Evolutionary conservation across 2,888 invertebrate species (phyloP), one percentile per base, ranked within the genome.

Genomic region (Dugesia japonica): DNA sequence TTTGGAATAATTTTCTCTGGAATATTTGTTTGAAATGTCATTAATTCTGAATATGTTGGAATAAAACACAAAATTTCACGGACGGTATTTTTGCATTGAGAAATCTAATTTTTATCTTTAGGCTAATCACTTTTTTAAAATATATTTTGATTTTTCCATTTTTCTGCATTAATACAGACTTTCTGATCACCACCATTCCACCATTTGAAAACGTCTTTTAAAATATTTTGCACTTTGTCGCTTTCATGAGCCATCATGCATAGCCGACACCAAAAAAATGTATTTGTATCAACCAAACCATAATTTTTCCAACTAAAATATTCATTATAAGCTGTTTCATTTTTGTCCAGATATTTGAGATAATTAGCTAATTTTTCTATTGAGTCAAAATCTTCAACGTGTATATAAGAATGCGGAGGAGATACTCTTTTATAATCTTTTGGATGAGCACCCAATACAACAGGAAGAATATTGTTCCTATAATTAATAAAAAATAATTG

Each of bases 281-380:
- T 95, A 85, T 97, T 94, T 81, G 95, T 91, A 83, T 77, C 77
- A 27, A 95, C 93, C 84, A 92, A 91, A 0, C 95, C 95, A 0
- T 92, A 92, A 73, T 91, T 92, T 87, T 92, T 90, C 92, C 92
- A 93, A 81, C 88, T 89, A 85, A 94, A 94, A 85, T 95, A 95
- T 28, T 92, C 90, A 85, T 95, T 94, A 85, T 94, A 95, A 0
- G 92, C 87, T 71, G 89, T 89, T 83, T 94, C 92, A 84, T 95
- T 90, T 79, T 89, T 87, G 84, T 94, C 93, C 77, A 95, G 87
- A 74, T 89, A 88, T 79, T 89, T 89, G 76, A 95, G 87, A 85
- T 94, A 94, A 31, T 89, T 88, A 42, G 94, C 94, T 79, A 95
- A 87, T 80, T 91, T 90, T 81, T 89, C 89, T 0, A 94, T 90